phyloP scores from a whole-genome alignment of 2,113 vertebrate genomes.

The Solenodon paradoxus region DNA sequence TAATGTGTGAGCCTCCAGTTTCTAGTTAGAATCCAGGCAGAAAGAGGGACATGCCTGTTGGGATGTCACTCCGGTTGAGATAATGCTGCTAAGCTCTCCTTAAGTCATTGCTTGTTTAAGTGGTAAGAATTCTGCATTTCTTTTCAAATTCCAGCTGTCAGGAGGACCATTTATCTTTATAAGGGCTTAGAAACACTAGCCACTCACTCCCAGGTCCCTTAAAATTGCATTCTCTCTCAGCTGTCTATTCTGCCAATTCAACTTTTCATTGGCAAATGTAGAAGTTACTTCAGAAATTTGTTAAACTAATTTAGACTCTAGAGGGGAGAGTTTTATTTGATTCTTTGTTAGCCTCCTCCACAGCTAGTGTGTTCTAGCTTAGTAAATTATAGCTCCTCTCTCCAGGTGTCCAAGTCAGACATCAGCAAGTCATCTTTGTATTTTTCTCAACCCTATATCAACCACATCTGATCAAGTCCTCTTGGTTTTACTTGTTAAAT shows the following conservation, averaged over 20 bases:
- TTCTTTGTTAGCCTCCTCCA: background rate
- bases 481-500: background rate
- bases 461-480: background rate
- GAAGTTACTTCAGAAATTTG: background rate
- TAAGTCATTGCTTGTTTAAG: conserved; percentile 33
- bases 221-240: background rate
- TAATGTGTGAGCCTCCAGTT: background rate
- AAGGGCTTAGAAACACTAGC: conserved; percentile 29
- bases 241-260: background rate
- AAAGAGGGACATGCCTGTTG: background rate
- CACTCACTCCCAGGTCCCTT: background rate
- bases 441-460: background rate
- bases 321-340: background rate
- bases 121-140: conserved; percentile 19
- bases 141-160: conserved; percentile 36
- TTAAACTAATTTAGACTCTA: background rate
- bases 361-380: background rate
- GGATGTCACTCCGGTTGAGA: background rate
- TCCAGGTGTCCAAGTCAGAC: background rate
- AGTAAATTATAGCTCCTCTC: background rate
- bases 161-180: background rate
- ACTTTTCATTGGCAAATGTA: background rate
- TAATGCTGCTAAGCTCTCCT: background rate
- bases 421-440: background rate
- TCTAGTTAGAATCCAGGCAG: background rate